Evolutionary conservation across 1,140 invertebrate genomes (phyloP).

Genomic region (Drosophila tani): DNA sequence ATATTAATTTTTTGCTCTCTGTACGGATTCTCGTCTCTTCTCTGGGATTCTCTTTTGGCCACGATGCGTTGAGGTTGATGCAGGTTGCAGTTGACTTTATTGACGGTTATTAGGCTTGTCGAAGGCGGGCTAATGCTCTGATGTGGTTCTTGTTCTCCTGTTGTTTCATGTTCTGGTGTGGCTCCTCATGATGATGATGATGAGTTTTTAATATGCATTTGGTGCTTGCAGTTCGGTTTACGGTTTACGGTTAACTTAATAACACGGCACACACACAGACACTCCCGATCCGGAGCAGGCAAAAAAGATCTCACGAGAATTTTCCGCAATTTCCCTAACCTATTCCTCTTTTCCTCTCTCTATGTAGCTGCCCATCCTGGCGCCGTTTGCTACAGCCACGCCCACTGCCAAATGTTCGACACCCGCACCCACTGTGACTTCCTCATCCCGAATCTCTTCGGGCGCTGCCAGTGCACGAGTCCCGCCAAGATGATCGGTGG

Average conservation of each 20-base stretch:
- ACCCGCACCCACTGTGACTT: conserved; percentile 94
- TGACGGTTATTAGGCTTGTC: conserved; percentile 83
- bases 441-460: conserved; percentile 94
- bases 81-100: conserved; percentile 73
- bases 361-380: conserved; percentile 90
- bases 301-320: conserved; percentile 58
- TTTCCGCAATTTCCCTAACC: conserved; percentile 13
- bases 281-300: conserved; percentile 38
- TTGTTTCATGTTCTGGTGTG: conserved; percentile 53
- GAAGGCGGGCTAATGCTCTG: conserved; percentile 77
- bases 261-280: conserved; percentile 43
- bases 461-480: conserved; percentile 92
- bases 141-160: conserved; percentile 51
- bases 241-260: conserved; percentile 81
- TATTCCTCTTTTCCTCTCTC: conserved; percentile 4
- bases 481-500: conserved; percentile 89
- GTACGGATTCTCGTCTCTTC: conserved; percentile 8
- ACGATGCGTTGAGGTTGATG: conserved; percentile 47
- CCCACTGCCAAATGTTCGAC: conserved; percentile 93
- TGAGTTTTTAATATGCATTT: conserved; percentile 82
- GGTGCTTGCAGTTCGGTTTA: conserved; percentile 71
- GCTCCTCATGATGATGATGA: conserved; percentile 74
- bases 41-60: conserved; percentile 8
- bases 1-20: conserved; percentile 16
- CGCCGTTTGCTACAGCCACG: conserved; percentile 95